Percentiles rank a stretch among this genome's conserved stretches.
Evolutionary conservation across 2,113 vertebrate genomes (phyloP).

Genomic region (Dromas ardeola): DNA sequence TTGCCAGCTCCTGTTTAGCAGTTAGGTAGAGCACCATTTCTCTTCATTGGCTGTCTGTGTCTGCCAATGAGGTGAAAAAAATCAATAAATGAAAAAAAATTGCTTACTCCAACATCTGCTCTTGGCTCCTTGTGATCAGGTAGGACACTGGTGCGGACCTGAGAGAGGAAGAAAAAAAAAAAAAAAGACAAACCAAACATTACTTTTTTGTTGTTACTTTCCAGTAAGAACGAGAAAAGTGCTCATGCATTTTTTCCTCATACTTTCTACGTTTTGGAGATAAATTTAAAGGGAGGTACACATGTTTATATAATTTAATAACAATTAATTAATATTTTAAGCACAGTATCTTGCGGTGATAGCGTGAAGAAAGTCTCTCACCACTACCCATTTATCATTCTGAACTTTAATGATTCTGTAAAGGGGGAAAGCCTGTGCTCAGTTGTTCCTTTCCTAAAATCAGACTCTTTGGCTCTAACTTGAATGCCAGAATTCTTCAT

Average conservation of each 20-base stretch:
- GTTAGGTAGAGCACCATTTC: not conserved
- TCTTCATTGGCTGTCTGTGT: not conserved
- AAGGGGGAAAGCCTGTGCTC: not conserved
- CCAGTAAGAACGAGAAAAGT: not conserved
- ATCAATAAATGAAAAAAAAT: not conserved
- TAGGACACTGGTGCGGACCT: slow-evolving; percentile 74
- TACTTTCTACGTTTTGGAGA: not conserved
- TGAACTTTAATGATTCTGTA: not conserved
- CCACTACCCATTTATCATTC: not conserved
- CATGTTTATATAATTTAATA: not conserved
- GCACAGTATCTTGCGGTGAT: not conserved
- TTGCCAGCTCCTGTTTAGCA: not conserved
- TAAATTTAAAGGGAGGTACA: not conserved
- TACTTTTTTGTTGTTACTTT: not conserved
- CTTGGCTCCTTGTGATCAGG: slow-evolving; percentile 75
- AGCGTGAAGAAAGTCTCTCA: not conserved
- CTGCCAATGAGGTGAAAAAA: not conserved
- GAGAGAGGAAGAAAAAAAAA: not conserved
- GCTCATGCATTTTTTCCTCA: not conserved
- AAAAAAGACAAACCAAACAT: not conserved
- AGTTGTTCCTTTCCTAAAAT: not conserved
- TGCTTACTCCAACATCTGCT: slow-evolving; percentile 78
- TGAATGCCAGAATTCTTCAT: not conserved
- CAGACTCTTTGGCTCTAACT: not conserved
- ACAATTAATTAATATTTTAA: not conserved